Base-by-base conservation (phyloP, 2,888 invertebrate species). In the Protonemura montana region DNA sequence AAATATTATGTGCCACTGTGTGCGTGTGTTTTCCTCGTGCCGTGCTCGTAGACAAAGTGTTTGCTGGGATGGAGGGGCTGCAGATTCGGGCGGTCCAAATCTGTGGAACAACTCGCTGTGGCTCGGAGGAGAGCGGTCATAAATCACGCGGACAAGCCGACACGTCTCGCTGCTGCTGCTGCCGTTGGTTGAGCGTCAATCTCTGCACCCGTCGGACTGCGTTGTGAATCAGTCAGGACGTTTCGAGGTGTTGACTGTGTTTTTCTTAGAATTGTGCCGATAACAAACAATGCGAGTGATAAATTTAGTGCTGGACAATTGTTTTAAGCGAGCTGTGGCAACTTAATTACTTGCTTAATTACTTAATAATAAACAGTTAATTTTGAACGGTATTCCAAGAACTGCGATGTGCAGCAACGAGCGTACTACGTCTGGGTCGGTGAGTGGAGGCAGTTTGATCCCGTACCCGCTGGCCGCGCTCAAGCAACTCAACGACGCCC, bases 381-480 rank as follows among this genome's bases (percentile, higher is more conserved):
- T n/a, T n/a, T n/a, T n/a, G n/a, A n/a, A n/a, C n/a, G n/a, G n/a
- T n/a, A n/a, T n/a, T n/a, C n/a, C n/a, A n/a, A n/a, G n/a, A n/a
- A n/a, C n/a, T n/a, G 82, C 82, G 16, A 92, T 92, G 92, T 92
- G 92, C 88, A 92, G 91, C 89, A 92, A 92, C 90, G 92, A 92
- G 88, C 90, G 90, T 86, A 90, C 90, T 86, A 90, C 89, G 88
- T 90, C 89, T 82, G 35, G 86, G 84, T 28, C 28, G 82, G 81
- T 76, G 41, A 13, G 59, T 82, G 27, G 87, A 87, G 21, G 84
- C 87, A 30, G 87, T 87, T 35, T 88, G 42, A 35, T 89, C 28
- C 89, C 89, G 5, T 88, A 89, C 85, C 87, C 87, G 35, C 85
- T 88, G 59, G 87, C 86, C 26, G 87, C 87, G 26, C 83, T 88